Evolutionary conservation across 2,113 vertebrate species (phyloP).

Genomic region (Todiramphus saurophagus): DNA sequence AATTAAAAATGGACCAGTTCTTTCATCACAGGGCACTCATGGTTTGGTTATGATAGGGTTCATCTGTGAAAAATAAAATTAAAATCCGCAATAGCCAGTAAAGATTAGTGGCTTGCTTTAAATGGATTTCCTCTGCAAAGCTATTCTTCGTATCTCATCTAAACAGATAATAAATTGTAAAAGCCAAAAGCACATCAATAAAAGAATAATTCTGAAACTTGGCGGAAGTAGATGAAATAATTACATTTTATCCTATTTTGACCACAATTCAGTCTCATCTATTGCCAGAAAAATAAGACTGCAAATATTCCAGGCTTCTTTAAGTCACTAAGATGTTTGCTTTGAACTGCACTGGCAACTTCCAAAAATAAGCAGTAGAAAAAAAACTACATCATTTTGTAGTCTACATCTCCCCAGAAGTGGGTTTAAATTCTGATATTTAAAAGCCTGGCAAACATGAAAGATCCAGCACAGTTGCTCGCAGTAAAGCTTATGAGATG

Average conservation of each 20-base stretch:
- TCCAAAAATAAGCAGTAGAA: constrained; percentile 4
- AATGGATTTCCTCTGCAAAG: constrained; percentile 35
- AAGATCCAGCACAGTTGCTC: background rate
- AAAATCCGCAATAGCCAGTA: background rate
- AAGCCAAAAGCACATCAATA: constrained; percentile 44
- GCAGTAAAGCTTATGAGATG: background rate
- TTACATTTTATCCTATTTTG: constrained; percentile 44
- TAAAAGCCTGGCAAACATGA: background rate
- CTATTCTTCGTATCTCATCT: constrained; percentile 32
- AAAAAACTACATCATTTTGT: background rate
- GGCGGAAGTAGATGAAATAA: constrained; percentile 40
- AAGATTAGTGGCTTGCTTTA: constrained; percentile 41
- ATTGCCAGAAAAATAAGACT: constrained; percentile 34
- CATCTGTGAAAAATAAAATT: constrained; percentile 35
- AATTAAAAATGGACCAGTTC: background rate
- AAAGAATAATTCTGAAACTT: constrained; percentile 50
- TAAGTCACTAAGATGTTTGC: background rate
- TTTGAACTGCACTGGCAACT: constrained; percentile 1
- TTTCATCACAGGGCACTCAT: background rate
- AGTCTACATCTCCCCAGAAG: background rate
- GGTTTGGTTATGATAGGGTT: background rate
- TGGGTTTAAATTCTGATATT: background rate
- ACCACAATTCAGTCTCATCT: constrained; percentile 17
- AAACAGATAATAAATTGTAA: constrained; percentile 49
- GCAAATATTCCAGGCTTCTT: background rate